Evolutionary conservation across 2,113 vertebrate genomes (phyloP), one percentile per base, ranked within the genome.

Genomic region (Globicephala melas): DNA sequence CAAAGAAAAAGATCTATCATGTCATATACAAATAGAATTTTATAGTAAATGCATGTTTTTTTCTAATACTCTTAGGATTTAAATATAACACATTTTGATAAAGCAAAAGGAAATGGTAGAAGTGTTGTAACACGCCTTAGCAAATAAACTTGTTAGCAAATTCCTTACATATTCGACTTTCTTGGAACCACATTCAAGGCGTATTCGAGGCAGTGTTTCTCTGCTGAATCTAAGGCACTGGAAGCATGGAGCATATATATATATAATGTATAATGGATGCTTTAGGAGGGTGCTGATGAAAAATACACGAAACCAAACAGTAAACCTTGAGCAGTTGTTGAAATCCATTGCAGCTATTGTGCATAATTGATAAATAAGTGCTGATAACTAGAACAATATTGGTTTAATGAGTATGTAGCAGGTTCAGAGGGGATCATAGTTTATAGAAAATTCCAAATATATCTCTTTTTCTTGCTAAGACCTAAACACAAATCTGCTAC

Each of bases 311-410:
- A 96, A 94, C 63, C 77, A 91, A 96, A 65, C 2, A 44, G 73
- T 47, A 92, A 95, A 96, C 25, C 20, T 28, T 13, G 17, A 94
- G 65, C 63, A 96, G 96, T 73, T 97, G 60, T 79, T 95, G 87
- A 95, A 95, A 93, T 96, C 82, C 89, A 47, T 80, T 79, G 31
- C 53, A 95, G 65, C 28, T 82, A 44, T 88, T 91, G 83, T 62
- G 36, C 26, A 88, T 92, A 97, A 93, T 58, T 98, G 96, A 96
- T 97, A 94, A 97, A 96, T 95, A 97, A 84, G 87, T 95, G n/a
- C 41, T 94, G 76, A 95, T 95, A 94, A 93, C 28, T 95, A 83
- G 50, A 90, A 90, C 18, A 96, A 31, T 76, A 63, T 36, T 60
- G 67, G 17, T 53, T 95, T 95, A 28, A 4, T 68, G 26, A 26